Evolutionary conservation across 2,797 vertebrate species (phyloP), one percentile per base, ranked within the genome.

Genomic region (Coilia nasus): DNA sequence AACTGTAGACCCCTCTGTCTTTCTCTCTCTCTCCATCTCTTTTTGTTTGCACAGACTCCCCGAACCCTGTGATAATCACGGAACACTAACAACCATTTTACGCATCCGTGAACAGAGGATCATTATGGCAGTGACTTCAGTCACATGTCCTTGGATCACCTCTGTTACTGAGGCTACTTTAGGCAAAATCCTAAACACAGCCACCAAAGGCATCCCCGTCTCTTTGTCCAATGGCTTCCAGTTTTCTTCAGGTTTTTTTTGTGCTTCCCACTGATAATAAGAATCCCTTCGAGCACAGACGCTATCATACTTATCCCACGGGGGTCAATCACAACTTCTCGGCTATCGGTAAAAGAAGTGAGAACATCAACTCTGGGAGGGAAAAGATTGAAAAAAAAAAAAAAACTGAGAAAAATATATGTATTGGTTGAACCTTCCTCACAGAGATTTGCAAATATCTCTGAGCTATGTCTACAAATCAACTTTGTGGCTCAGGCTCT

Each of bases 371-470:
- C 91, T 93, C 91, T 91, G 89, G 85, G 19, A 54, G 50, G 14
- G 50, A 54, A 14, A 54, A 54, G 50, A 54, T 54, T 54, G 87
- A 90, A 85, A 60, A 41, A 86, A 83, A 80, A 44, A 35, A 47
- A 86, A 88, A 87, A 86, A 54, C 9, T 4, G 46, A 54, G 50
- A 54, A 14, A 54, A 54, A 54, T 54, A 10, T 54, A 54, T 54
- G 50, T 62, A 75, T 83, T 57, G 87, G 86, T 83, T 86, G n/a
- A 87, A 84, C 62, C 86, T 87, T 87, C 83, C 62, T 91, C 82
- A 84, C 31, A 85, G 83, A 84, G 85, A 89, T 88, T 67, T 83
- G 89, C 89, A 91, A 93, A 93, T 90, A 88, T 88, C 87, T 64
- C 80, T 35, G 56, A 21, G 50, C 89, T 83, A 84, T 50, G 83